These are phyloP conservation scores for Mycalesis mineus DNA, from an alignment of 2,888 invertebrate genomes.

Conservation along the genomic window DNA sequence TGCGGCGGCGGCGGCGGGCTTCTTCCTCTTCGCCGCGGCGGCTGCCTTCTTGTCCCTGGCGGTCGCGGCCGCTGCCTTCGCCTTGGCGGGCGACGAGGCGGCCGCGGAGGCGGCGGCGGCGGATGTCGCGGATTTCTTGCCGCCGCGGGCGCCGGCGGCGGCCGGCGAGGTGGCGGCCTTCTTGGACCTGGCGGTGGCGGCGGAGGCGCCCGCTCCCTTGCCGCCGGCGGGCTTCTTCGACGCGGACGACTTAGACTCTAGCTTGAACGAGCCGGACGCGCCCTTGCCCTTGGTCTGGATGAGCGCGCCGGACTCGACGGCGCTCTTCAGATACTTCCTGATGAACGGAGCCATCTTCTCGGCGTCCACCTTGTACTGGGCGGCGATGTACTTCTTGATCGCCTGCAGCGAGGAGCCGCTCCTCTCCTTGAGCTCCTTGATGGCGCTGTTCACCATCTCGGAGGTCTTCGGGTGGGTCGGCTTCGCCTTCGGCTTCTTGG, in stretches of 20 bases:
- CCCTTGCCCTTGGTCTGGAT: conserved; percentile 78
- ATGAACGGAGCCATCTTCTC: conserved; percentile 79
- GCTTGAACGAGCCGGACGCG: conserved; percentile 66
- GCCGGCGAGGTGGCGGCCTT: conserved; percentile 36
- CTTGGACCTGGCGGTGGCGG: conserved; percentile 25
- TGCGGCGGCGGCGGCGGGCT: conserved; percentile 40
- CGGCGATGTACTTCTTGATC: conserved; percentile 81
- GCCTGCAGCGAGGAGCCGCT: conserved; percentile 78
- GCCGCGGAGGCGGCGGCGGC: conserved; percentile 41
- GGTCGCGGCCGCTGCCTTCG: conserved; percentile 23
- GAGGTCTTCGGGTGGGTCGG: conserved; percentile 38
- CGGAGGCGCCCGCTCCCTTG: conserved; percentile 37
- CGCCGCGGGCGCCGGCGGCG: conserved; percentile 28
- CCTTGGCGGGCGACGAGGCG: conserved; percentile 34
- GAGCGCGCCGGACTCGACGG: conserved; percentile 73
- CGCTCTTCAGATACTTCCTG: conserved; percentile 73
- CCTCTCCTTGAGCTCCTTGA: conserved; percentile 53
- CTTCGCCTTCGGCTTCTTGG: conserved; percentile 43
- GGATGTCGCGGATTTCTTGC: conserved; percentile 24
- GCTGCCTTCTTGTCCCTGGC: conserved; percentile 16
- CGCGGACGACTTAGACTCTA: conserved; percentile 44
- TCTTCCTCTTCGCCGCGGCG: conserved; percentile 36
- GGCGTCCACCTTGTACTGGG: conserved; percentile 65
- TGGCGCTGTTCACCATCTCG: conserved; percentile 24
- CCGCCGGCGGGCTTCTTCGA: conserved; percentile 32